Evolutionary conservation across 2,797 vertebrate genomes (phyloP).

Genomic region (Falco concolor): DNA sequence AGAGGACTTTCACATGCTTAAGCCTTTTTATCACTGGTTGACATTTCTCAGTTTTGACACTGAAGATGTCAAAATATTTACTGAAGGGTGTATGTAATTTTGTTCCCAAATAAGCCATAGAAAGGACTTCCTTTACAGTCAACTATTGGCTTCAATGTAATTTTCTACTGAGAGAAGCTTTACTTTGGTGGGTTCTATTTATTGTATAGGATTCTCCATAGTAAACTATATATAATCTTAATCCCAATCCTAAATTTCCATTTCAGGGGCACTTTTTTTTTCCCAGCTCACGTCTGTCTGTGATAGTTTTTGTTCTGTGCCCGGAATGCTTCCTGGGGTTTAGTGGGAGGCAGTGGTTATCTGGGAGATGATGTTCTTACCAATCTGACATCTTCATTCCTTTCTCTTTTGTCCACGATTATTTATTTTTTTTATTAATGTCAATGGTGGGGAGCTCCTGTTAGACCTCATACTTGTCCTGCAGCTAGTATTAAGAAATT

Average conservation of each 20-base stretch:
- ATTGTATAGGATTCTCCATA: neutral
- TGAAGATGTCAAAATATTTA: conserved; percentile 21
- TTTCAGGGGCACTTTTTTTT: neutral
- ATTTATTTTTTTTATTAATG: neutral
- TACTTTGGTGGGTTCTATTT: neutral
- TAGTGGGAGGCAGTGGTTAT: neutral
- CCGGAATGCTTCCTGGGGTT: neutral
- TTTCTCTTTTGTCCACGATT: neutral
- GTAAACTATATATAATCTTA: neutral
- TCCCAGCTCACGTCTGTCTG: neutral
- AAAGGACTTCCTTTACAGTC: neutral
- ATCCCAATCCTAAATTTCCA: neutral
- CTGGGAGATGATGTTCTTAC: neutral
- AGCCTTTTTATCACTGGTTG: neutral
- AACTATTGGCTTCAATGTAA: neutral
- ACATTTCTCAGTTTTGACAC: neutral
- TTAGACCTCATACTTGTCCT: neutral
- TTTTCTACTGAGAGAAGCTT: neutral
- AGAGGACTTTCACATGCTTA: neutral
- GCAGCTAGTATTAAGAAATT: neutral
- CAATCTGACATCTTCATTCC: neutral
- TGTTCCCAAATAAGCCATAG: neutral
- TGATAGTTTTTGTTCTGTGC: neutral
- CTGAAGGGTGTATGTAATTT: neutral
- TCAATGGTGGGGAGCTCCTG: neutral